Percentiles rank a stretch among this genome's conserved stretches.
Evolutionary conservation across 2,797 vertebrate genomes (phyloP).

Genomic region (Ibycter americanus): DNA sequence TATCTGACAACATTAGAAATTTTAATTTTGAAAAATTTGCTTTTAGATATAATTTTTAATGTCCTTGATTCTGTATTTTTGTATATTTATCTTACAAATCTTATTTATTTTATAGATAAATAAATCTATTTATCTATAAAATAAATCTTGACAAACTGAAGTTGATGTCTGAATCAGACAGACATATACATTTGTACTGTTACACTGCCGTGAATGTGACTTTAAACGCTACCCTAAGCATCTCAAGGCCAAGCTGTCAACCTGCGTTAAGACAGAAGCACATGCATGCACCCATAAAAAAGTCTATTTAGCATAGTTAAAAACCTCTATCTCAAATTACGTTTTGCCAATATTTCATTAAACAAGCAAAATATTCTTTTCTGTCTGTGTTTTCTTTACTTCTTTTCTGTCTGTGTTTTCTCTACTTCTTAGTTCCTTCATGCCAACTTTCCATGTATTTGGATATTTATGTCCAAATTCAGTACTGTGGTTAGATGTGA

Average conservation of each 20-base stretch:
- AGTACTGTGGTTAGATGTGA: background rate
- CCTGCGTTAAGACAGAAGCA: background rate
- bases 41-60: background rate
- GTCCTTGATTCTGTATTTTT: background rate
- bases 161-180: background rate
- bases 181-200: background rate
- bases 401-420: background rate
- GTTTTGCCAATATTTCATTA: background rate
- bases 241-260: background rate
- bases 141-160: background rate
- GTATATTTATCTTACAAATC: no score
- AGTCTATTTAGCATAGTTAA: background rate
- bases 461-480: background rate
- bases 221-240: background rate
- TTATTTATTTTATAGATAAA: no score
- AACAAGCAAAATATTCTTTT: background rate
- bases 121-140: no score
- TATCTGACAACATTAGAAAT: background rate
- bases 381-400: background rate
- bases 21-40: background rate
- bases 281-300: fast-evolving
- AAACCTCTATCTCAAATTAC: background rate
- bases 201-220: background rate
- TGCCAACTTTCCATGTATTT: background rate
- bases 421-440: background rate